Evolutionary conservation across 2,113 vertebrate genomes (phyloP).

Genomic region (Nothoprocta perdicaria): DNA sequence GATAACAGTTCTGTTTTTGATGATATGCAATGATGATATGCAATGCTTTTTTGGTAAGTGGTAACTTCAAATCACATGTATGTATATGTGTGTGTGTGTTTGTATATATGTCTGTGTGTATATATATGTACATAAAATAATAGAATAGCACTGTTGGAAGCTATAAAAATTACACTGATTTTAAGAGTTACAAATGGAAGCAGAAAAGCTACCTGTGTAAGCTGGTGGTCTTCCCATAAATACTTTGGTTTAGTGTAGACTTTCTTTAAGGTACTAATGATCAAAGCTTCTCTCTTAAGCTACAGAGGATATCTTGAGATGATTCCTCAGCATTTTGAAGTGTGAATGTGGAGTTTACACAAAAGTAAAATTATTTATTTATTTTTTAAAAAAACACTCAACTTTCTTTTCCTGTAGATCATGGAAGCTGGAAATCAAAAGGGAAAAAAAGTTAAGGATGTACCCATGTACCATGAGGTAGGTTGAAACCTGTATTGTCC

Average conservation of each 20-base stretch:
- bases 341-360: not conserved
- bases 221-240: not conserved
- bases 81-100: no score
- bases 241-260: not conserved
- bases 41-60: not conserved
- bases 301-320: not conserved
- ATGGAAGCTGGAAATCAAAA: conserved; percentile 78
- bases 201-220: not conserved
- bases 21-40: no score
- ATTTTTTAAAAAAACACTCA: not conserved
- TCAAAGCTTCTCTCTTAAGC: not conserved
- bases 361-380: not conserved
- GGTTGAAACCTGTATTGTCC: not conserved
- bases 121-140: not conserved
- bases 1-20: not conserved
- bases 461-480: conserved; percentile 85
- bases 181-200: not conserved
- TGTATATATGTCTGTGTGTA: no score
- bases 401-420: conserved; percentile 78
- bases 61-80: not conserved
- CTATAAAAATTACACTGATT: not conserved
- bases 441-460: conserved; percentile 73
- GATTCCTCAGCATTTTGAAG: not conserved
- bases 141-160: not conserved
- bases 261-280: not conserved